Evolutionary conservation across 2,888 invertebrate genomes (phyloP).

Genomic region (Clunio marinus): DNA sequence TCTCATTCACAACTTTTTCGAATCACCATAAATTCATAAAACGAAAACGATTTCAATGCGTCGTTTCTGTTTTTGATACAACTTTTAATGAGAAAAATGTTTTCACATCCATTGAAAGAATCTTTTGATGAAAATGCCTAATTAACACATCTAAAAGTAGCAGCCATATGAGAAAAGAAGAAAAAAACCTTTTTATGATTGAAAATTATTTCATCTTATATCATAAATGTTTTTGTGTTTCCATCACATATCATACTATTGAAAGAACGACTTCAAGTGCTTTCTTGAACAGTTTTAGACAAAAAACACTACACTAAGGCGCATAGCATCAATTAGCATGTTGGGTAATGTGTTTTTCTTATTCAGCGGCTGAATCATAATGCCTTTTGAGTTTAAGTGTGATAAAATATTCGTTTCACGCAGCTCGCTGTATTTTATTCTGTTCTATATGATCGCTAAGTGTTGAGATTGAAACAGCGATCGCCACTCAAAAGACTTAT

Average conservation of each 20-base stretch:
- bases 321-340: constrained; percentile 27
- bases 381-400: neutral
- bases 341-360: constrained; percentile 4
- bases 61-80: neutral
- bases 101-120: neutral
- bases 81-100: too few relatives aligned
- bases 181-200: constrained; percentile 1
- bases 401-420: neutral
- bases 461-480: too few relatives aligned
- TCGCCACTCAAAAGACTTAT: too few relatives aligned
- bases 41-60: neutral
- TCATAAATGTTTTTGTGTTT: too few relatives aligned
- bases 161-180: neutral
- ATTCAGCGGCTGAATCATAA: neutral
- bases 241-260: too few relatives aligned
- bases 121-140: constrained; percentile 10
- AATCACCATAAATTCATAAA: neutral
- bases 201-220: neutral
- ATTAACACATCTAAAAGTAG: constrained; percentile 34
- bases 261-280: too few relatives aligned
- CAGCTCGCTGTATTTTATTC: too few relatives aligned
- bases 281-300: too few relatives aligned
- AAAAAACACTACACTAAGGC: neutral
- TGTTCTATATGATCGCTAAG: too few relatives aligned
- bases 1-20: constrained; percentile 32